A percentile compares a stretch with the other conserved stretches of the same genome.
Evolutionary conservation across 2,797 vertebrate genomes (phyloP).

Genomic region (Spea hammondii): DNA sequence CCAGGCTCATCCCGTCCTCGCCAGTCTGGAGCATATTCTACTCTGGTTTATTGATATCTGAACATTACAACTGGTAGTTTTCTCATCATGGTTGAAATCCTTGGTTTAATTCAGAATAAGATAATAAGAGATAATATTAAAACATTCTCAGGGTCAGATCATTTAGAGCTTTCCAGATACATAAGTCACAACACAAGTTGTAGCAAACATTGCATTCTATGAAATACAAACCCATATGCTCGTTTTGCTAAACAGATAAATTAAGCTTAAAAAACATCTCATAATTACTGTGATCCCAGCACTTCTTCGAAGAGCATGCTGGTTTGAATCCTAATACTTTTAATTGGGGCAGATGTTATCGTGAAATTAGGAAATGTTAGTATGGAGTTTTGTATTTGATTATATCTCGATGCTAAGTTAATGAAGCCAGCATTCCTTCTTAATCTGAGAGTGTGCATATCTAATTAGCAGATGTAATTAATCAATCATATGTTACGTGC

Average conservation of each 20-base stretch:
- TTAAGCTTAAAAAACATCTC: slow-evolving; percentile 35
- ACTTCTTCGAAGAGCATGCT: slow-evolving; percentile 29
- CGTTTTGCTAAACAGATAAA: slow-evolving; percentile 38
- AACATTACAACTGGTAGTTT: no score
- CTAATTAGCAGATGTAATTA: slow-evolving; percentile 51
- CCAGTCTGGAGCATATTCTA: no score
- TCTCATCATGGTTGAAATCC: no score
- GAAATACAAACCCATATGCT: slow-evolving; percentile 41
- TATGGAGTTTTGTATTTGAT: slow-evolving; percentile 45
- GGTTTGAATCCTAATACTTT: slow-evolving; percentile 47
- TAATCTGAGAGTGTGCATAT: slow-evolving; percentile 48
- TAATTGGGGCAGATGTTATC: slow-evolving; percentile 53
- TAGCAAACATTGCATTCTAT: slow-evolving; percentile 9
- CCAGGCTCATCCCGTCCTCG: no score
- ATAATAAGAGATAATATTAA: no score
- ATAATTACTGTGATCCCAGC: slow-evolving; percentile 43
- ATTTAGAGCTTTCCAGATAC: no score
- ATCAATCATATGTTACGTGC: slow-evolving; percentile 32
- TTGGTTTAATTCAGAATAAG: no score
- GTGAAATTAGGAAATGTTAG: slow-evolving; percentile 38
- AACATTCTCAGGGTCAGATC: no score
- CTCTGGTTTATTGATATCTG: no score
- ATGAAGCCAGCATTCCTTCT: slow-evolving; percentile 47
- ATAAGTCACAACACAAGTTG: not conserved
- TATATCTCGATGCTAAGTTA: slow-evolving; percentile 46